Conservation (phyloP, 1,140 invertebrate species). For the Popillia japonica region DNA sequence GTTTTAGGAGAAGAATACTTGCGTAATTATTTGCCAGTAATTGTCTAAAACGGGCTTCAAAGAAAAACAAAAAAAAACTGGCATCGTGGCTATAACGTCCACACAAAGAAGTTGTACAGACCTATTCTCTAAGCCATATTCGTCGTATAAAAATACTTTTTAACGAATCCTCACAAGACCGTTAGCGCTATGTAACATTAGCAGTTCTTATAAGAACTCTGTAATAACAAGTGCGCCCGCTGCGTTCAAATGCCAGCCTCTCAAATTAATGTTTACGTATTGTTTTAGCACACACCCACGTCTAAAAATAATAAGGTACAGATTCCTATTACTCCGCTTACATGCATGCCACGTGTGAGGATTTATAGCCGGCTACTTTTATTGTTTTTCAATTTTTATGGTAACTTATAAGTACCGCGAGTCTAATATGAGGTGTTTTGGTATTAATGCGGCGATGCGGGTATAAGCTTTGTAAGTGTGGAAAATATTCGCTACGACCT, state of each 20-base stretch:
- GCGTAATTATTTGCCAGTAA: too few relatives aligned
- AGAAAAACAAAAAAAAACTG: too few relatives aligned
- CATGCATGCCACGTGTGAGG: slow-evolving; percentile 4
- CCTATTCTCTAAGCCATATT: too few relatives aligned
- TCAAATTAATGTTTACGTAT: slow-evolving; percentile 38
- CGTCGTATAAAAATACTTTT: slow-evolving; percentile 14
- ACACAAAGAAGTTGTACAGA: too few relatives aligned
- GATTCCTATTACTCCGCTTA: slow-evolving; percentile 31
- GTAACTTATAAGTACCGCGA: neutral
- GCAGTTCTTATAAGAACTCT: slow-evolving; percentile 33
- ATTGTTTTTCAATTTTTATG: slow-evolving; percentile 22
- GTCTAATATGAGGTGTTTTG: neutral
- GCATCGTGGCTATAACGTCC: too few relatives aligned
- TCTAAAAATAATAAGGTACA: slow-evolving; percentile 35
- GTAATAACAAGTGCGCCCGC: slow-evolving; percentile 34
- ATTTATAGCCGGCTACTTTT: slow-evolving; percentile 20
- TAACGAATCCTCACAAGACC: neutral
- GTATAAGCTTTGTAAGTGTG: neutral
- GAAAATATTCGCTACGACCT: neutral
- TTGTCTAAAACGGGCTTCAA: too few relatives aligned
- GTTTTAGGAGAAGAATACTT: too few relatives aligned
- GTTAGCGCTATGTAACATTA: slow-evolving; percentile 2
- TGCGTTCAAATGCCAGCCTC: neutral
- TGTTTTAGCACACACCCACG: slow-evolving; percentile 38
- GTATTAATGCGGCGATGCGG: neutral